A percentile compares a stretch with the other conserved stretches of the same genome.
phyloP scores from a whole-genome alignment of 1,140 invertebrate species.

The Patella vulgata region DNA sequence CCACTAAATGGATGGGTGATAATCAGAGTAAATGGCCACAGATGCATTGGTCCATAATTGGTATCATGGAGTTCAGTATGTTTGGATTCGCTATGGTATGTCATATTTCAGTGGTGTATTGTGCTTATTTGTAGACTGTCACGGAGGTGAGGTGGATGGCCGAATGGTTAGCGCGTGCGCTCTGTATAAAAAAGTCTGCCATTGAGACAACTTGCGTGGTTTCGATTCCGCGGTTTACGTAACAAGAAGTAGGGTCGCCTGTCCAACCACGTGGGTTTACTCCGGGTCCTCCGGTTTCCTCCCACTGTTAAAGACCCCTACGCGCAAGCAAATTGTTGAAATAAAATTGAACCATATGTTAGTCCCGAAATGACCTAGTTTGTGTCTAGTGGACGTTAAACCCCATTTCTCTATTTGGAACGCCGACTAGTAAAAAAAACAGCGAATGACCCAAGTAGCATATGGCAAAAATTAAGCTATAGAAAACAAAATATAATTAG shows the following conservation, averaged over 20 bases:
- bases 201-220: no score
- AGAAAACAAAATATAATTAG: neutral
- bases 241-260: neutral
- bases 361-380: no score
- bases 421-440: neutral
- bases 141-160: no score
- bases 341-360: no score
- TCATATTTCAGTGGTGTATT: neutral
- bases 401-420: neutral
- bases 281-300: no score
- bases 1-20: constrained; percentile 89
- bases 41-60: constrained; percentile 47
- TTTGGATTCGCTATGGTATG: constrained; percentile 75
- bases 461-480: neutral
- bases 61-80: constrained; percentile 77
- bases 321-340: no score
- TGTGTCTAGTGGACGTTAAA: no score
- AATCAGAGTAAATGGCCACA: constrained; percentile 44
- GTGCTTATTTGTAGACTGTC: neutral
- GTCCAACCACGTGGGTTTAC: neutral
- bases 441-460: neutral
- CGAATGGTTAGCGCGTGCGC: no score
- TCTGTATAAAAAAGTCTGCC: no score
- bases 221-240: no score
- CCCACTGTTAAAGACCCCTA: no score